A percentile compares a stretch with the other conserved stretches of the same genome.
These are phyloP conservation scores for Maylandia zebra DNA, from an alignment of 2,113 vertebrate genomes.

Conservation along the genomic window DNA sequence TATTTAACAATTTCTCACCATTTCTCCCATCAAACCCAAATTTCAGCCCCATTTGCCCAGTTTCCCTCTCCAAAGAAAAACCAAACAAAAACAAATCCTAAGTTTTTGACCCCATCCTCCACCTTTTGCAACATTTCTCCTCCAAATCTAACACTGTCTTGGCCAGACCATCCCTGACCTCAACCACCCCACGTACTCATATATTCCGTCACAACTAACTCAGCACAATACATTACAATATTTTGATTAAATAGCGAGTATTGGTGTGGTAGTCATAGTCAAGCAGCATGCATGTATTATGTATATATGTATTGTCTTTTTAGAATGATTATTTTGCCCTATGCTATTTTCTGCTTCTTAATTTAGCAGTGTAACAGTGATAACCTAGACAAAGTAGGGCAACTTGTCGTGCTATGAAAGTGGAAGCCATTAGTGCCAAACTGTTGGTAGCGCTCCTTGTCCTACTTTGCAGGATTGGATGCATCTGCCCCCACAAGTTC, in stretches of 20 bases:
- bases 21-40: slow-evolving; percentile 16
- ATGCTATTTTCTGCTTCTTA: neutral
- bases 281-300: neutral
- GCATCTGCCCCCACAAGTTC: slow-evolving; percentile 82
- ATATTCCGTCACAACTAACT: slow-evolving; percentile 49
- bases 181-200: slow-evolving; percentile 44
- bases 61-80: slow-evolving; percentile 15
- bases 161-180: slow-evolving; percentile 56
- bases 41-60: slow-evolving; percentile 27
- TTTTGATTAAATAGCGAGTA: neutral
- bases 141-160: slow-evolving; percentile 51
- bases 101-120: slow-evolving; percentile 40
- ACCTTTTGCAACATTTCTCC: slow-evolving; percentile 53
- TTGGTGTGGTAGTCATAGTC: neutral
- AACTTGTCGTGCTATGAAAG: slow-evolving; percentile 24
- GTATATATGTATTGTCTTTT: neutral
- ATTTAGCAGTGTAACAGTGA: neutral
- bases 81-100: slow-evolving; percentile 28
- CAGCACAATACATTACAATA: neutral
- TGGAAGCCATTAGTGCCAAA: slow-evolving; percentile 28
- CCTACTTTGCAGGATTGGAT: slow-evolving; percentile 82
- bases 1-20: slow-evolving; percentile 31
- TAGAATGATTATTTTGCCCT: neutral
- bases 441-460: slow-evolving; percentile 53
- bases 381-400: slow-evolving; percentile 34